Evolutionary conservation across 2,113 vertebrate genomes (phyloP).

Genomic region (Kryptolebias marmoratus): DNA sequence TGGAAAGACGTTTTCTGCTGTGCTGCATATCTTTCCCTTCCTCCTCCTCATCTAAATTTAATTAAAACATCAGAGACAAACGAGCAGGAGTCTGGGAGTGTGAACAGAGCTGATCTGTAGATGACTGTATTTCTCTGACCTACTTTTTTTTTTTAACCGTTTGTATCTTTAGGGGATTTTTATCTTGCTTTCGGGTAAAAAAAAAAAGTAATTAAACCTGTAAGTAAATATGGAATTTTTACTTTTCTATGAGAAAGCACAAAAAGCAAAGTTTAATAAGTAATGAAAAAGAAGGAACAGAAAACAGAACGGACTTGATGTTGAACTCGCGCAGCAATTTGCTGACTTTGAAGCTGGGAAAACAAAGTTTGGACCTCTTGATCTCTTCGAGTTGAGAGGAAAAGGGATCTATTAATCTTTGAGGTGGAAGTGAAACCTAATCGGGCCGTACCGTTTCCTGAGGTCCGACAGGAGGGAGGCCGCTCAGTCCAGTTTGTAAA

Average conservation of each 20-base stretch:
- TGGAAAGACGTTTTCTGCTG: conserved; percentile 49
- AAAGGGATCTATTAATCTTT: no score
- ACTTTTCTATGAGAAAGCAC: neutral
- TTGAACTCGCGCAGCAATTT: no score
- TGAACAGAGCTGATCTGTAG: conserved; percentile 48
- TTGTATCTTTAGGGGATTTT: conserved; percentile 48
- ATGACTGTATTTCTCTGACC: conserved; percentile 60
- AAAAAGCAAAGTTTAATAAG: no score
- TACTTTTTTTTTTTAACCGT: conserved; percentile 57
- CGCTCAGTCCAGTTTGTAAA: no score
- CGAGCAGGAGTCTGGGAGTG: conserved; percentile 28
- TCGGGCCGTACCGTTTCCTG: no score
- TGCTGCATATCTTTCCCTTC: conserved; percentile 41
- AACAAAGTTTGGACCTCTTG: no score
- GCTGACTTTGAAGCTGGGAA: no score
- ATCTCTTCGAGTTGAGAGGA: no score
- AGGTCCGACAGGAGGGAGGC: no score
- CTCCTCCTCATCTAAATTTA: conserved; percentile 65
- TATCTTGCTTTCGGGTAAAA: conserved; percentile 35
- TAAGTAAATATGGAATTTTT: conserved; percentile 6
- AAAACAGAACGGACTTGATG: no score
- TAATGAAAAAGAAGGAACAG: no score
- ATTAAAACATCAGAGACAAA: conserved; percentile 72
- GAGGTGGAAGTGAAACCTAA: no score
- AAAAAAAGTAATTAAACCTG: conserved; percentile 41